A percentile compares a stretch with the other conserved stretches of the same genome.
Evolutionary conservation across 2,797 vertebrate species (phyloP).

Genomic region (Mus spretus): DNA sequence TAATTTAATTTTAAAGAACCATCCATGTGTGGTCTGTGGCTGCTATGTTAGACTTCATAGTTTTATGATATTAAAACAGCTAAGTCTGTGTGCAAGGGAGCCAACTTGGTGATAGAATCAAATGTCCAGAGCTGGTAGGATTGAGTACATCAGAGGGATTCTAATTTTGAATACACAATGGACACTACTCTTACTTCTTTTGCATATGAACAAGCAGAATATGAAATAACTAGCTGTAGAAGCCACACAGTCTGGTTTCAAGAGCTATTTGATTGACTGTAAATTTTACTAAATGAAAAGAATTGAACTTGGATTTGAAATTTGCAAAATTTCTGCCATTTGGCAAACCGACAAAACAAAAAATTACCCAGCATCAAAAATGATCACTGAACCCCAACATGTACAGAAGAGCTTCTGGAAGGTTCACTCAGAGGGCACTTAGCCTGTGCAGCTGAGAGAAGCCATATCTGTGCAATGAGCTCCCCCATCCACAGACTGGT

Average conservation of each 20-base stretch:
- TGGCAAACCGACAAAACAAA: not conserved
- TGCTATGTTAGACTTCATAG: not conserved
- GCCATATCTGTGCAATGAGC: not conserved
- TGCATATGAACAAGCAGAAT: conserved; percentile 4
- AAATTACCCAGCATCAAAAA: not conserved
- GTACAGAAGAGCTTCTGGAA: not conserved
- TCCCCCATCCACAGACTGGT: not conserved
- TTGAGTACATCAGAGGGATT: conserved; percentile 27
- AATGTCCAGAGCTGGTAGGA: not conserved
- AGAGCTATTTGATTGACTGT: not conserved
- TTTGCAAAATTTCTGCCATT: not conserved
- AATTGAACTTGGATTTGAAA: conserved; percentile 4
- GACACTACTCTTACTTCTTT: not conserved
- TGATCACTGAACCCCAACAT: not conserved
- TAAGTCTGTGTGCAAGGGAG: not conserved
- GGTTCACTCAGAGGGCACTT: not conserved
- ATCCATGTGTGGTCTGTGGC: not conserved
- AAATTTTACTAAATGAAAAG: conserved; percentile 15
- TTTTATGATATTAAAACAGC: conserved; percentile 3
- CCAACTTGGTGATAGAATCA: not conserved
- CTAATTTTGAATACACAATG: not conserved
- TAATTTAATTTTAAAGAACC: conserved; percentile 38
- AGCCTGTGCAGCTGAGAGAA: not conserved
- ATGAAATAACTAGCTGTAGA: not conserved
- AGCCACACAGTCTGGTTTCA: not conserved